A percentile compares a stretch with the other conserved stretches of the same genome.
These are phyloP conservation scores for Cartodere bifasciata DNA, from an alignment of 2,888 invertebrate genomes.

Conservation along the genomic window DNA sequence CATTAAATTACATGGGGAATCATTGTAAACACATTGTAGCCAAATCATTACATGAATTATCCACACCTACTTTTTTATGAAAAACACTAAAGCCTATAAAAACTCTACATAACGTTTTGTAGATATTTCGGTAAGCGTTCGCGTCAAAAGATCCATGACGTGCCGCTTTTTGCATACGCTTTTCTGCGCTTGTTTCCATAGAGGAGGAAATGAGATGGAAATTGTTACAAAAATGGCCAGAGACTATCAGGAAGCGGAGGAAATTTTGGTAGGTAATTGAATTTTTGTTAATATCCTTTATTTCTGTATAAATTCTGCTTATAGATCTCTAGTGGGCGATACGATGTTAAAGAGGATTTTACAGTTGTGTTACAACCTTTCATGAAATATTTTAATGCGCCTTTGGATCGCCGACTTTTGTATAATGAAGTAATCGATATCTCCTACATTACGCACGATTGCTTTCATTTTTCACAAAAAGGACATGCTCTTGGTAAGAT, in stretches of 20 bases:
- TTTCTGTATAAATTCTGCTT: conserved; percentile 6
- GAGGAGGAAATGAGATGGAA: conserved; percentile 41
- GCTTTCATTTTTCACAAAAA: conserved; percentile 70
- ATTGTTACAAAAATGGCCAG: conserved; percentile 46
- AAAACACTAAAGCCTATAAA: too few relatives aligned
- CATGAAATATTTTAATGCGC: conserved; percentile 55
- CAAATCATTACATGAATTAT: too few relatives aligned
- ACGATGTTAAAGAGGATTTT: conserved; percentile 53
- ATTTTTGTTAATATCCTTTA: too few relatives aligned
- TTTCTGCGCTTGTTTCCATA: conserved; percentile 63
- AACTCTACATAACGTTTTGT: conserved; percentile 19
- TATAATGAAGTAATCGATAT: conserved; percentile 48
- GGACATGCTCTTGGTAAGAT: conserved; percentile 56
- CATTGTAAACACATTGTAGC: too few relatives aligned
- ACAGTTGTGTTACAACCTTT: conserved; percentile 63
- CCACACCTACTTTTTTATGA: too few relatives aligned
- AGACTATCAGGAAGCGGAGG: conserved; percentile 54
- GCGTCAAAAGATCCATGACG: conserved; percentile 48
- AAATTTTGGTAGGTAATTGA: conserved; percentile 44
- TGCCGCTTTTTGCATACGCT: conserved; percentile 58
- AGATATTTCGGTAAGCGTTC: conserved; percentile 61
- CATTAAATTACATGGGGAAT: too few relatives aligned
- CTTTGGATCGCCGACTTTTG: conserved; percentile 32
- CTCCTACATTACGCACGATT: conserved; percentile 60
- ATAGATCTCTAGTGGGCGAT: conserved; percentile 49